phyloP scores from a whole-genome alignment of 1,140 invertebrate species.

The Drosophila bocki region DNA sequence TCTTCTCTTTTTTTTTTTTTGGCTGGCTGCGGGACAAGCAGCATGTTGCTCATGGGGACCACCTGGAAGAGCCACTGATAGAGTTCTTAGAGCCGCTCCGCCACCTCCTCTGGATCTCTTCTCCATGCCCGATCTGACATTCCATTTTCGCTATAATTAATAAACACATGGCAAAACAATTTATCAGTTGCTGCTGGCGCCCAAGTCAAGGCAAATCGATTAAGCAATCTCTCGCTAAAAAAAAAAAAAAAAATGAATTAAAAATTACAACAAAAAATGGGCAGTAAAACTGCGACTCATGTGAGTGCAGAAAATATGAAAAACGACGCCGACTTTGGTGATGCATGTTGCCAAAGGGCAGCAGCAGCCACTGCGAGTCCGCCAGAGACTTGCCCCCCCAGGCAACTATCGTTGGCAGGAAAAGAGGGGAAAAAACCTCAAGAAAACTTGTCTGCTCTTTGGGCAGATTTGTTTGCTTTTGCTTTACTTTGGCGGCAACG shows the following conservation, averaged over 20 bases:
- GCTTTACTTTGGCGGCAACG: slow-evolving; percentile 49
- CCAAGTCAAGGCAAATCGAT: slow-evolving; percentile 73
- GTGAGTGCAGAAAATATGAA: slow-evolving; percentile 71
- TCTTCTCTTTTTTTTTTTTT: slow-evolving; percentile 11
- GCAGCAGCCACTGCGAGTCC: slow-evolving; percentile 32
- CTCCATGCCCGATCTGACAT: slow-evolving; percentile 41
- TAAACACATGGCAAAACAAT: slow-evolving; percentile 80
- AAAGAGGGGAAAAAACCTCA: slow-evolving; percentile 25
- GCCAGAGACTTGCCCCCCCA: slow-evolving; percentile 30
- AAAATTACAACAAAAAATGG: slow-evolving; percentile 56
- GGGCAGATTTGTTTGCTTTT: slow-evolving; percentile 68
- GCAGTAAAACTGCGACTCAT: slow-evolving; percentile 48
- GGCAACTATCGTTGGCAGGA: slow-evolving; percentile 9
- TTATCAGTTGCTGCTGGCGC: slow-evolving; percentile 69
- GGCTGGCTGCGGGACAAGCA: slow-evolving; percentile 16
- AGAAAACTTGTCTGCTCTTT: slow-evolving; percentile 47
- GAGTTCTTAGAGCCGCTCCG: slow-evolving; percentile 26
- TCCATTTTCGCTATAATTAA: slow-evolving; percentile 79
- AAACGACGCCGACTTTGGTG: slow-evolving; percentile 73
- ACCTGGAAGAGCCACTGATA: slow-evolving; percentile 64
- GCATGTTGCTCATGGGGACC: slow-evolving; percentile 46
- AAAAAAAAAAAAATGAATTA: slow-evolving; percentile 71
- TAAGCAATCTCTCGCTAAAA: slow-evolving; percentile 71
- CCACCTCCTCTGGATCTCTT: background rate
- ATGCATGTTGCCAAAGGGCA: slow-evolving; percentile 80